These are phyloP conservation scores for Amblyornis subalaris DNA, from an alignment of 2,113 vertebrate genomes.

Conservation along the genomic window DNA sequence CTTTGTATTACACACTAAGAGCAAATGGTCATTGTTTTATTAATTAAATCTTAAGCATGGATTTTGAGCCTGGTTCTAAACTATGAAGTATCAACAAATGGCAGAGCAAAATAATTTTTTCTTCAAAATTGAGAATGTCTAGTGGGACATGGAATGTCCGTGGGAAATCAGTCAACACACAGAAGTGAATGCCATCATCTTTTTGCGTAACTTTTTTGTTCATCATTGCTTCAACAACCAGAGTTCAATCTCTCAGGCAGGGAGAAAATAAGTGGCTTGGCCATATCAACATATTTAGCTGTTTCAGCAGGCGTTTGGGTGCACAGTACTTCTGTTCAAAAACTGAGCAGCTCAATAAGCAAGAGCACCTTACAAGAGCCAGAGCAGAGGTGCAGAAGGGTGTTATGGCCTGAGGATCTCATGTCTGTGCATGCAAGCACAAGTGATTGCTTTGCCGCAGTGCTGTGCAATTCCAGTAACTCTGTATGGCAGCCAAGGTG, in stretches of 20 bases:
- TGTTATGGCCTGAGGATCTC: background rate
- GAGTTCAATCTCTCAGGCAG: background rate
- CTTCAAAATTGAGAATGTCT: background rate
- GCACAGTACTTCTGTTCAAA: background rate
- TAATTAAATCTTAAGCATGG: background rate
- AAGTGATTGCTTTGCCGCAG: constrained; percentile 4
- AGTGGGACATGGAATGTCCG: too few relatives aligned
- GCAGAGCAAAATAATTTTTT: background rate
- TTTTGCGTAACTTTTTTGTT: background rate
- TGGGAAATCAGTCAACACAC: background rate
- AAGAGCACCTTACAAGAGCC: constrained; percentile 30
- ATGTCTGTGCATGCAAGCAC: background rate
- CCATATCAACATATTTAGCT: background rate
- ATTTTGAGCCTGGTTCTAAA: background rate
- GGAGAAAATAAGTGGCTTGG: accelerated
- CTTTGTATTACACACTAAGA: background rate
- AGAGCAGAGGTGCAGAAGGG: constrained; percentile 7
- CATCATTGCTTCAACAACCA: background rate
- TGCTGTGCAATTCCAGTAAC: constrained; percentile 51
- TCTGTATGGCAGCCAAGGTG: constrained; percentile 67
- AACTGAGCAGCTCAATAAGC: background rate
- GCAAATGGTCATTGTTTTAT: background rate
- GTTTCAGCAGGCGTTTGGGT: background rate
- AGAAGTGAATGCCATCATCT: background rate
- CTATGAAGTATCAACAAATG: background rate